A percentile compares a stretch with the other conserved stretches of the same genome.
These are phyloP conservation scores for Muschampia plurimacula DNA, from an alignment of 2,888 invertebrate genomes.

Conservation along the genomic window DNA sequence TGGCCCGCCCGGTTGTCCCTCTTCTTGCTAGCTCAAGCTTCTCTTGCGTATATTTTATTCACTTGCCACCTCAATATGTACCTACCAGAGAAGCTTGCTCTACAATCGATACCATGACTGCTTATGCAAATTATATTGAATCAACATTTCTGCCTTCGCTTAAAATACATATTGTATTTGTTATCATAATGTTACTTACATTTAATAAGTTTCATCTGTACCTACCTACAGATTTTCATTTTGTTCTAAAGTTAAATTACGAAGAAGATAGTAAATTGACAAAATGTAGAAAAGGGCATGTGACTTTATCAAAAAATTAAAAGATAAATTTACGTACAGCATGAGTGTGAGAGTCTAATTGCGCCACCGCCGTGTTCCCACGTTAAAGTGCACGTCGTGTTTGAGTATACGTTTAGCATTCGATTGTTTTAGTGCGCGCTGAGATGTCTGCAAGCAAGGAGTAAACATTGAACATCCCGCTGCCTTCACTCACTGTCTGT, in stretches of 20 bases:
- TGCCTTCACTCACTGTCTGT: conserved; percentile 39
- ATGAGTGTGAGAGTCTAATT: conserved; percentile 66
- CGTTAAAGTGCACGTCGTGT: conserved; percentile 81
- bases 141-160: conserved; percentile 27
- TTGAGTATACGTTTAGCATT: conserved; percentile 82
- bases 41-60: conserved; percentile 46
- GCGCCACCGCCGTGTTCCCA: conserved; percentile 81
- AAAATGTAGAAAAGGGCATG: neutral
- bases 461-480: conserved; percentile 78
- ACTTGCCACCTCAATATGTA: conserved; percentile 40
- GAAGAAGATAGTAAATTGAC: neutral
- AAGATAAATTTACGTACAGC: conserved; percentile 53
- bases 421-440: conserved; percentile 84
- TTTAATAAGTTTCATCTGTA: neutral
- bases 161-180: conserved; percentile 14
- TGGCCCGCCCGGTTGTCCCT: conserved; percentile 67
- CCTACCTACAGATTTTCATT: neutral
- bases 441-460: conserved; percentile 70
- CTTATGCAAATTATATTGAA: conserved; percentile 18
- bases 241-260: neutral
- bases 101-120: conserved; percentile 11
- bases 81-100: conserved; percentile 21
- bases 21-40: conserved; percentile 52
- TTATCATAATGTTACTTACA: conserved; percentile 12
- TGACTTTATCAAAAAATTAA: conserved; percentile 44